A percentile compares a stretch with the other conserved stretches of the same genome.
These are phyloP conservation scores for Calidris pugnax DNA, from an alignment of 2,113 vertebrate species.

Conservation along the genomic window DNA sequence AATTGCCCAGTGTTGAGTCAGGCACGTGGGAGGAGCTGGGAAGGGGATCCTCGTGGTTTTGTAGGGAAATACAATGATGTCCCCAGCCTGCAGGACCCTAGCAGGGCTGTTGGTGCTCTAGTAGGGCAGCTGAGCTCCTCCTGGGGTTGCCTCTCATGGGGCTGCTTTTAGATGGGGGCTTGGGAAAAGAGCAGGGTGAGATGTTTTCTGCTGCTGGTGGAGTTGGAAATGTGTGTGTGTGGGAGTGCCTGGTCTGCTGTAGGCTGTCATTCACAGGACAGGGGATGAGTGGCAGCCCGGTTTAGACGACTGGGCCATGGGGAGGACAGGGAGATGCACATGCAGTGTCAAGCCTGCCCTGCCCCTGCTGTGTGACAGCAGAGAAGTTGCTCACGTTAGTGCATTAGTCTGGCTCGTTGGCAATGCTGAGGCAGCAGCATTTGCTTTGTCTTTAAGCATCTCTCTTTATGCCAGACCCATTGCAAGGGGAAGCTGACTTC, in stretches of 20 bases:
- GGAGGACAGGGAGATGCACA: not conserved
- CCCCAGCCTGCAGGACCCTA: not conserved
- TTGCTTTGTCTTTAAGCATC: too few relatives aligned
- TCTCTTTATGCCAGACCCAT: not conserved
- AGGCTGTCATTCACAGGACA: not conserved
- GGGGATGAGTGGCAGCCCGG: not conserved
- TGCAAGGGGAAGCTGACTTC: not conserved
- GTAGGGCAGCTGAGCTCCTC: not conserved
- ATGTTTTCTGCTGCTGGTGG: not conserved
- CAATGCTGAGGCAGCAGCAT: not conserved
- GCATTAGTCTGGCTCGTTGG: not conserved
- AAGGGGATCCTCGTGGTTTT: not conserved
- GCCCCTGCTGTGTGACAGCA: not conserved
- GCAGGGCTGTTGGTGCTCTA: not conserved
- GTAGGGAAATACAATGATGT: not conserved
- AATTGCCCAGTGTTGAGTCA: not conserved
- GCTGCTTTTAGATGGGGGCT: not conserved
- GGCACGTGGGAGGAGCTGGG: not conserved
- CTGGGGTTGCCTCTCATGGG: not conserved
- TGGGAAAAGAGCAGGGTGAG: not conserved
- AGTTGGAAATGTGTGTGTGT: accelerated
- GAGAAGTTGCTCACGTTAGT: not conserved
- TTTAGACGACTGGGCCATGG: not conserved
- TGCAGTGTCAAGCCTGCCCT: not conserved
- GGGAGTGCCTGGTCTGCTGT: not conserved